phyloP scores from a whole-genome alignment of 2,797 vertebrate genomes.

The Trematomus bernacchii region DNA sequence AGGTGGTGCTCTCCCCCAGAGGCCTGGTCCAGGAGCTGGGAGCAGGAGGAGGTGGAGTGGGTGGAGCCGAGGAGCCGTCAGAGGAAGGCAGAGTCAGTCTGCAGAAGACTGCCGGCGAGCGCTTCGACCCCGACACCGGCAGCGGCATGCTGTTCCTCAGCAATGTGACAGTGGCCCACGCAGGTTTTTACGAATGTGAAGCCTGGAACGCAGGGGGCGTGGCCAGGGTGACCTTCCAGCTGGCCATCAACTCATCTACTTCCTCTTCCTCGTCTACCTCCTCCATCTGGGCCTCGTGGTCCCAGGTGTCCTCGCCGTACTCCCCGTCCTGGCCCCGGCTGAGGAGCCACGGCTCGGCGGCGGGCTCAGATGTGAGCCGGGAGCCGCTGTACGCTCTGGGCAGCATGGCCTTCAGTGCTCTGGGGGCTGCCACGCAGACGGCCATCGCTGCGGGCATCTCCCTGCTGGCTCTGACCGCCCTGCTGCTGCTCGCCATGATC shows the following conservation, averaged over 20 bases:
- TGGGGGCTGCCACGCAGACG: slow-evolving; percentile 90
- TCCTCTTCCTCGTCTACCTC: slow-evolving; percentile 86
- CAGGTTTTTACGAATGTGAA: slow-evolving; percentile 92
- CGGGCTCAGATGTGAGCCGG: slow-evolving; percentile 82
- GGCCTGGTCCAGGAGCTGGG: slow-evolving; percentile 82
- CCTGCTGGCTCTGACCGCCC: slow-evolving; percentile 88
- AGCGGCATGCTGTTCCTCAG: slow-evolving; percentile 93
- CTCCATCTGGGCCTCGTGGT: slow-evolving; percentile 86
- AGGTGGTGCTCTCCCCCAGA: slow-evolving; percentile 79
- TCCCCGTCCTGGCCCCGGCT: slow-evolving; percentile 73
- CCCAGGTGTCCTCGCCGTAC: slow-evolving; percentile 66
- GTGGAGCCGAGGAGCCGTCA: slow-evolving; percentile 49
- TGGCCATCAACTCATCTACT: slow-evolving; percentile 89
- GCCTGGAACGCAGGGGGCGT: slow-evolving; percentile 92
- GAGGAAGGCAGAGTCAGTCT: slow-evolving; percentile 65
- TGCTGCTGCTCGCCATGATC: slow-evolving; percentile 91
- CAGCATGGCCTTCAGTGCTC: slow-evolving; percentile 92
- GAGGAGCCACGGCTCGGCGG: slow-evolving; percentile 71
- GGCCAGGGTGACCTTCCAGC: slow-evolving; percentile 88
- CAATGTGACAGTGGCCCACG: slow-evolving; percentile 91
- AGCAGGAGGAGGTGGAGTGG: slow-evolving; percentile 54
- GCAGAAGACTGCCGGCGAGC: slow-evolving; percentile 75
- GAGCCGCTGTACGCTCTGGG: slow-evolving; percentile 88
- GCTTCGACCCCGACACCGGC: slow-evolving; percentile 88
- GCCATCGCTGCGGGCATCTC: slow-evolving; percentile 92